A percentile compares a stretch with the other conserved stretches of the same genome.
Evolutionary conservation across 2,888 invertebrate genomes (phyloP).

Genomic region (Osedax frankpressi): DNA sequence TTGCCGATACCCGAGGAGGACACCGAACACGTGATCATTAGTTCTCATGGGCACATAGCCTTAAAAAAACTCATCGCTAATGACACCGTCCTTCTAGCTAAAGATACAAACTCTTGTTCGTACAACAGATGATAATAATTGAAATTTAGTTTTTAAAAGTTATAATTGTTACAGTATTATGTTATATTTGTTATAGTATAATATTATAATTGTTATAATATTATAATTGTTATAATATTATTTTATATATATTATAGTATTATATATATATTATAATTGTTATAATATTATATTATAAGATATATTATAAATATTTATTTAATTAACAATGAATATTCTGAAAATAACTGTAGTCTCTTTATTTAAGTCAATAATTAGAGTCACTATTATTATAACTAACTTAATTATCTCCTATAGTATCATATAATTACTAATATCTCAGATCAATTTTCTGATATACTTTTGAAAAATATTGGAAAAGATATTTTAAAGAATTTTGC

Average conservation of each 20-base stretch:
- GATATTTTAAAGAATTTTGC: slow-evolving; percentile 42
- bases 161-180: too few species aligned
- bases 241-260: neutral
- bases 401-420: neutral
- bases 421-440: neutral
- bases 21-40: slow-evolving; percentile 39
- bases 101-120: too few species aligned
- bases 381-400: too few species aligned
- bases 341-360: too few species aligned
- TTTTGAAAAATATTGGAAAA: slow-evolving; percentile 35
- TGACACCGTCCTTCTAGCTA: too few species aligned
- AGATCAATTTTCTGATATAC: slow-evolving; percentile 33
- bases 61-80: slow-evolving; percentile 39
- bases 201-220: neutral
- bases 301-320: too few species aligned
- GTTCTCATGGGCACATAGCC: slow-evolving; percentile 41
- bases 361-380: too few species aligned
- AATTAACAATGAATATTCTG: too few species aligned
- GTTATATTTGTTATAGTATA: neutral
- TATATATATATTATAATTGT: too few species aligned
- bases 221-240: neutral
- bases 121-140: too few species aligned
- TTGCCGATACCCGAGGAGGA: slow-evolving; percentile 34
- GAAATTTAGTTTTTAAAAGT: too few species aligned
- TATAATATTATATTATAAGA: too few species aligned